Evolutionary conservation across 2,888 invertebrate genomes (phyloP).

Genomic region (Philopedon plagiatum): DNA sequence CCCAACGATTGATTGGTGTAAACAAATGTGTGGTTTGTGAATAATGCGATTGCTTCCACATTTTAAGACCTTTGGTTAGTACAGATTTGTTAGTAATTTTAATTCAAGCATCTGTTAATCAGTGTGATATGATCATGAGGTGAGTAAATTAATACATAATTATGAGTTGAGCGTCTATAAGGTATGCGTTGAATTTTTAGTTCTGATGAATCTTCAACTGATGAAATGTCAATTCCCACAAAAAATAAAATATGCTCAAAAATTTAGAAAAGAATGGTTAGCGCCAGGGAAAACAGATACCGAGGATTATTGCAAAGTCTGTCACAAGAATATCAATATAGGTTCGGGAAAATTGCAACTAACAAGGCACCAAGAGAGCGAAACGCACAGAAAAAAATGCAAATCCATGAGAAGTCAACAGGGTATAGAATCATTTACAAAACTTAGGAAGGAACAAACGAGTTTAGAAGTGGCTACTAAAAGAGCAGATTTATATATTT

Average conservation of each 20-base stretch:
- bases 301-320: neutral
- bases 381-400: neutral
- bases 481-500: too few species aligned
- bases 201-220: neutral
- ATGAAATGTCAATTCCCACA: neutral
- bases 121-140: neutral
- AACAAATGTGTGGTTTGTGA: too few species aligned
- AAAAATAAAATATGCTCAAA: neutral
- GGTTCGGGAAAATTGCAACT: constrained; percentile 23
- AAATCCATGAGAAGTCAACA: constrained; percentile 18
- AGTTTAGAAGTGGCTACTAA: too few species aligned
- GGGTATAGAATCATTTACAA: too few species aligned
- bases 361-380: constrained; percentile 21
- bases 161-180: neutral
- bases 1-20: too few species aligned
- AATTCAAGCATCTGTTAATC: too few species aligned
- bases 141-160: neutral
- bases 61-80: too few species aligned
- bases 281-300: neutral
- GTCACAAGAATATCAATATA: neutral
- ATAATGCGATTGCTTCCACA: too few species aligned
- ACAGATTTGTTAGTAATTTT: too few species aligned
- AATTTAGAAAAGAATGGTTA: neutral
- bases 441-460: too few species aligned
- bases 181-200: neutral